These are phyloP conservation scores for Toxostoma redivivum DNA, from an alignment of 2,113 vertebrate genomes.

Conservation along the genomic window DNA sequence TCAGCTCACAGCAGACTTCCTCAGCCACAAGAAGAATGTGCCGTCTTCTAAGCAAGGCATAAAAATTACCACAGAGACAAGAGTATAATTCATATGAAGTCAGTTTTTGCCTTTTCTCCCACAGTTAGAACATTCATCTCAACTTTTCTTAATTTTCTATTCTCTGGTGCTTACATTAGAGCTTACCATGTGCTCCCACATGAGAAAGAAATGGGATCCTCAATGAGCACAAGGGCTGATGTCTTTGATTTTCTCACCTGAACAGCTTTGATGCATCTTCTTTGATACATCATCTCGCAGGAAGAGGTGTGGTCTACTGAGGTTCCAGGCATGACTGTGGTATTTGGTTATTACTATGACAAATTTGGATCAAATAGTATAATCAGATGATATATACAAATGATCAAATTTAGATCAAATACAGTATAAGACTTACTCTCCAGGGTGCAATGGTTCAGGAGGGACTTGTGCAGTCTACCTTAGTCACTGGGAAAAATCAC, in stretches of 20 bases:
- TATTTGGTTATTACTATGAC: neutral
- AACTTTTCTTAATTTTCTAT: neutral
- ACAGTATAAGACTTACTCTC: rapidly evolving
- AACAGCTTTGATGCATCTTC: neutral
- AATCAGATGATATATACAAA: no score
- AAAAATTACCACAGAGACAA: neutral
- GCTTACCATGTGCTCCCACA: rapidly evolving
- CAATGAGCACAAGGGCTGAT: neutral
- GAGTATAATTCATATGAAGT: neutral
- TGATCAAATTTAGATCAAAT: no score
- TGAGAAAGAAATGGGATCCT: neutral
- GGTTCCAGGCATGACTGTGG: neutral
- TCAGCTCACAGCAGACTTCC: neutral
- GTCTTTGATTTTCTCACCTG: neutral
- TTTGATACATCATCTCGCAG: neutral
- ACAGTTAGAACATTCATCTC: neutral
- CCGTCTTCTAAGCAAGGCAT: neutral
- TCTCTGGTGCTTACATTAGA: neutral
- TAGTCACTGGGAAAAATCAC: neutral
- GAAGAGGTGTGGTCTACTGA: neutral
- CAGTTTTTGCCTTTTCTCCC: neutral
- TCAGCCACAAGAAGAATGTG: neutral
- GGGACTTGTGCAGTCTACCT: neutral
- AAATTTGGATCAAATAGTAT: neutral
- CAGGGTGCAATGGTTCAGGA: neutral